Evolutionary conservation across 2,113 vertebrate species (phyloP), one percentile per base, ranked within the genome.

Genomic region (Formicarius rufipectus): DNA sequence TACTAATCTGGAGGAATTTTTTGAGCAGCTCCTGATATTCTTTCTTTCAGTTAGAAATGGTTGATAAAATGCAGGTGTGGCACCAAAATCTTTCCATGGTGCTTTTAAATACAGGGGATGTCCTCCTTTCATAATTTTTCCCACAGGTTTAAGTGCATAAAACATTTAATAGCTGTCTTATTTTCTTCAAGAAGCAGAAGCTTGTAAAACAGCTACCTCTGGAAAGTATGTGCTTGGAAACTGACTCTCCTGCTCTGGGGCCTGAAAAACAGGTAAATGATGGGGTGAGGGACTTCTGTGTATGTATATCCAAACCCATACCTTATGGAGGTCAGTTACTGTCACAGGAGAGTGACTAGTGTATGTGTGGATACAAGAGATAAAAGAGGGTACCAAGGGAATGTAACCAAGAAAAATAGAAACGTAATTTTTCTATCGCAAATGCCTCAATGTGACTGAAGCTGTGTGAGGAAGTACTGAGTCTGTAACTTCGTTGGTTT

Each of bases 141-240:
- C 9, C 9, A 33, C n/a, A 37, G 17, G 9, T 90, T 49, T 91
- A 85, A 81, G 44, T 77, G 18, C 67, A 33, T 39, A 59, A 80
- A 71, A 12, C 1, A 21, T 92, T 96, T 86, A 95, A 81, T 52
- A n/a, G 6, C 45, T 96, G 16, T 94, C 39, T 94, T 95, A 52
- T 95, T 98, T 98, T 77, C 88, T 97, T 95, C 95, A 99, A 99
- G 99, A 99, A 99, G 98, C 99, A 99, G 98, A 99, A 99, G 94
- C 98, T 99, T 60, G 99, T 99, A 96, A 99, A 99, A 86, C 98
- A 99, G 97, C 87, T 99, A 81, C 99, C 99, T 13, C 97, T 99
- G 75, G 99, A 99, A 94, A 98, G 96, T 91, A 98, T 99, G 76
- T 99, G 99, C 90, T 97, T 99, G 81, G 99, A 99, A 98, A 99